Percentiles rank a stretch among this genome's conserved stretches.
These are phyloP conservation scores for Sarcophilus harrisii DNA, from an alignment of 2,797 vertebrate genomes.

Conservation along the genomic window DNA sequence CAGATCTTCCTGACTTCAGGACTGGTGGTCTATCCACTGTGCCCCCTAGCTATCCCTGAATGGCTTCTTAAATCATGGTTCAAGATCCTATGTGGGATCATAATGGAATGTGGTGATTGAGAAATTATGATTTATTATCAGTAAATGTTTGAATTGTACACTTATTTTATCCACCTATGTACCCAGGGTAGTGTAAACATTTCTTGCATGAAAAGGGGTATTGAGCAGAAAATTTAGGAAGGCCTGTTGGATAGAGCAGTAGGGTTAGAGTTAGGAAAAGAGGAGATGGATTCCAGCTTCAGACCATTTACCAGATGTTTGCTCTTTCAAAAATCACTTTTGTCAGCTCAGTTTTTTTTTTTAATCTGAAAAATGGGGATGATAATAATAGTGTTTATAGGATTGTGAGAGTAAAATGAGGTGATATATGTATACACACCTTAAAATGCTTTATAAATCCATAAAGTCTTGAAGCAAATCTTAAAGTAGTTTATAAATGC, in stretches of 20 bases:
- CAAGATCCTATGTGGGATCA: too few relatives aligned
- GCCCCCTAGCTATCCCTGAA: too few relatives aligned
- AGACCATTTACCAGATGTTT: background rate
- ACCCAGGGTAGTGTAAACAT: too few relatives aligned
- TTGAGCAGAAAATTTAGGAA: too few relatives aligned
- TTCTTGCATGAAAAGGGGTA: background rate
- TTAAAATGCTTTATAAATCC: background rate
- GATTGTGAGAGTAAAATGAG: background rate
- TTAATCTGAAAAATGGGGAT: background rate
- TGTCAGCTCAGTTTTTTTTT: background rate
- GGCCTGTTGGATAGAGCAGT: background rate
- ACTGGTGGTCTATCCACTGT: too few relatives aligned
- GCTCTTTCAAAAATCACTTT: background rate
- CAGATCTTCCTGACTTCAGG: too few relatives aligned
- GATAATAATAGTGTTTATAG: background rate
- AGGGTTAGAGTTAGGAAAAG: background rate
- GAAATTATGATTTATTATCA: too few relatives aligned
- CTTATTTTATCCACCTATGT: too few relatives aligned
- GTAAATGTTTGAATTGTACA: too few relatives aligned
- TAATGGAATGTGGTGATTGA: too few relatives aligned
- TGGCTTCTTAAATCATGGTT: too few relatives aligned
- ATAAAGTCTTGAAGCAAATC: background rate
- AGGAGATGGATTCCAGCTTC: background rate
- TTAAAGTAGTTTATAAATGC: background rate
- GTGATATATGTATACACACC: background rate